These are phyloP conservation scores for Brevimyrus niger DNA, from an alignment of 2,113 vertebrate genomes.

Conservation along the genomic window DNA sequence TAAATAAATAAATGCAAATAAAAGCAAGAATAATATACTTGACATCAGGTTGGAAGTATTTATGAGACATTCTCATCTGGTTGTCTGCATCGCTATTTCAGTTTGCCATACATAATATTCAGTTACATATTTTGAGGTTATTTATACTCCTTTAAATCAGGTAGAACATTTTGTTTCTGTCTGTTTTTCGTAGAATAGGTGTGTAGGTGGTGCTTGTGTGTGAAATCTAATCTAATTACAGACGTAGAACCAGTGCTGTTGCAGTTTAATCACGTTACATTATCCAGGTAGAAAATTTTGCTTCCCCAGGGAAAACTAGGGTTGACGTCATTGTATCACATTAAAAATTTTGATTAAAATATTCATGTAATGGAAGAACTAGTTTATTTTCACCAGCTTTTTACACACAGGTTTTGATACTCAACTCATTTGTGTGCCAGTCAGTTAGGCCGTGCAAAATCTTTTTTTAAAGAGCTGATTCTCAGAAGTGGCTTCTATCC, in stretches of 20 bases:
- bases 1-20: background rate
- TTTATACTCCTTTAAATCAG: background rate
- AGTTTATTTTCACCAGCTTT: background rate
- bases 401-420: background rate
- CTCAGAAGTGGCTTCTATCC: background rate
- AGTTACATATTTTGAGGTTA: background rate
- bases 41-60: background rate
- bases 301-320: background rate
- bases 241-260: background rate
- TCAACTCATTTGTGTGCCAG: background rate
- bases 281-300: background rate
- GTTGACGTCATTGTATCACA: background rate
- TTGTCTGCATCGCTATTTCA: background rate
- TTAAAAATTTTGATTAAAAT: background rate
- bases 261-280: background rate
- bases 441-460: background rate
- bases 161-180: background rate
- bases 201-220: background rate
- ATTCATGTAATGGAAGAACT: background rate
- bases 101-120: background rate
- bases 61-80: background rate
- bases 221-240: constrained; percentile 4
- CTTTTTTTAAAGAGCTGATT: background rate
- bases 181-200: background rate
- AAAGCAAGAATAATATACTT: background rate